phyloP scores from a whole-genome alignment of 2,113 vertebrate genomes.

The Parotia lawesii region DNA sequence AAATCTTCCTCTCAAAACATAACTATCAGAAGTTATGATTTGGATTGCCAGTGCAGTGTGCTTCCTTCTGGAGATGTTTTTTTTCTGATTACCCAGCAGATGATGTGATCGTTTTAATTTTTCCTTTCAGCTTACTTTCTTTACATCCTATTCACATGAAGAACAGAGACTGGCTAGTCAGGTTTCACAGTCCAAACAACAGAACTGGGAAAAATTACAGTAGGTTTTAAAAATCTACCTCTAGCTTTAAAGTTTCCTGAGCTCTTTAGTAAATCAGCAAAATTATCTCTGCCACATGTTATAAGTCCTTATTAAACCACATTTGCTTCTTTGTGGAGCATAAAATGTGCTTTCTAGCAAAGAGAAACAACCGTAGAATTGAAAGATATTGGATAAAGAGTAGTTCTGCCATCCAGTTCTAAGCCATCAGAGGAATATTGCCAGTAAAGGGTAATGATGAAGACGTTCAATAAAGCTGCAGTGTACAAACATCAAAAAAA shows the following conservation, averaged over 20 bases:
- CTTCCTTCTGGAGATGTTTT: background rate
- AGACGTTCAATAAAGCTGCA: background rate
- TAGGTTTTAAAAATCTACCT: background rate
- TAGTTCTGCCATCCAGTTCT: background rate
- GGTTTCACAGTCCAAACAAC: background rate
- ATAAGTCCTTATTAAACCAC: background rate
- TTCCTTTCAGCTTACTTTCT: background rate
- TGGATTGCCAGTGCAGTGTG: background rate
- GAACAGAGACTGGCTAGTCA: background rate
- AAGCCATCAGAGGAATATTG: background rate
- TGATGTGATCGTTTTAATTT: accelerated
- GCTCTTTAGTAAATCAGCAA: background rate
- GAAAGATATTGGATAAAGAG: background rate
- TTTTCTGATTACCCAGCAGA: background rate
- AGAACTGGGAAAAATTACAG: background rate
- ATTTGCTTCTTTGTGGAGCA: background rate
- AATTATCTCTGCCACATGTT: background rate
- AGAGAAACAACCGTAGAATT: background rate
- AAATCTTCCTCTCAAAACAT: background rate
- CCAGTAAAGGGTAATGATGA: background rate
- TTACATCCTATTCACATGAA: background rate
- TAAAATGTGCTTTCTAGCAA: background rate
- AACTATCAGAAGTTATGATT: background rate
- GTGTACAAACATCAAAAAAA: background rate
- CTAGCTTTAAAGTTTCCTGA: background rate